A percentile compares a stretch with the other conserved stretches of the same genome.
Evolutionary conservation across 2,888 invertebrate genomes (phyloP).

Genomic region (Eledona agricola): DNA sequence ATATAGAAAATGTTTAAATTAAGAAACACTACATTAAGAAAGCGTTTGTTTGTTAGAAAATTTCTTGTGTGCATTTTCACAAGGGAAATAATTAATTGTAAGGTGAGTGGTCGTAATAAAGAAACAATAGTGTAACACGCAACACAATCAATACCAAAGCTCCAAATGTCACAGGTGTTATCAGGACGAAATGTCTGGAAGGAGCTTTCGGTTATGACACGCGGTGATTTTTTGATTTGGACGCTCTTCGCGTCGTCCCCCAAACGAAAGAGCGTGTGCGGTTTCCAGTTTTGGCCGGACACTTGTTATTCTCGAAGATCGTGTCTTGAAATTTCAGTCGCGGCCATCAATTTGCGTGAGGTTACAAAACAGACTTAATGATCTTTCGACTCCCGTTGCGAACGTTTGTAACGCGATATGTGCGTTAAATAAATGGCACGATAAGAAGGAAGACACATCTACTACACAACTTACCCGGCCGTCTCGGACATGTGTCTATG

Average conservation of each 20-base stretch:
- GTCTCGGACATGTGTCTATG: conserved; percentile 60
- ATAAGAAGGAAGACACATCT: conserved; percentile 8
- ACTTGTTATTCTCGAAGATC: conserved; percentile 12
- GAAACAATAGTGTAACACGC: conserved; percentile 28
- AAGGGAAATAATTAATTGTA: no score
- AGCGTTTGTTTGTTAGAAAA: no score
- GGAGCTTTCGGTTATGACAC: background rate
- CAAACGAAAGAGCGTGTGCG: no score
- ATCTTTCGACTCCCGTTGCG: conserved; percentile 16
- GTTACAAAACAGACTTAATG: conserved; percentile 22
- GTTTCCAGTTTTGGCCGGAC: conserved; percentile 6
- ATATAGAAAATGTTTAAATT: no score
- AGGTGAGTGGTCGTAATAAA: no score
- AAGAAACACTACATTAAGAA: no score
- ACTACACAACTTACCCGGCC: conserved; percentile 55
- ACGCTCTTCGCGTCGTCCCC: background rate
- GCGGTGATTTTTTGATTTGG: background rate
- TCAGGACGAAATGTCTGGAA: conserved; percentile 1
- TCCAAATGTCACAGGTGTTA: conserved; percentile 19
- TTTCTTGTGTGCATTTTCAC: conserved; percentile 2
- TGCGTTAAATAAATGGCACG: conserved; percentile 8
- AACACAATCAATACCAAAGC: conserved; percentile 30
- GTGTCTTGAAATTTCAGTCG: conserved; percentile 19
- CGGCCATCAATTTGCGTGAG: conserved; percentile 21
- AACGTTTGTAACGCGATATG: conserved; percentile 10